phyloP scores from a whole-genome alignment of 2,113 vertebrate species.

The Capreolus pygargus region DNA sequence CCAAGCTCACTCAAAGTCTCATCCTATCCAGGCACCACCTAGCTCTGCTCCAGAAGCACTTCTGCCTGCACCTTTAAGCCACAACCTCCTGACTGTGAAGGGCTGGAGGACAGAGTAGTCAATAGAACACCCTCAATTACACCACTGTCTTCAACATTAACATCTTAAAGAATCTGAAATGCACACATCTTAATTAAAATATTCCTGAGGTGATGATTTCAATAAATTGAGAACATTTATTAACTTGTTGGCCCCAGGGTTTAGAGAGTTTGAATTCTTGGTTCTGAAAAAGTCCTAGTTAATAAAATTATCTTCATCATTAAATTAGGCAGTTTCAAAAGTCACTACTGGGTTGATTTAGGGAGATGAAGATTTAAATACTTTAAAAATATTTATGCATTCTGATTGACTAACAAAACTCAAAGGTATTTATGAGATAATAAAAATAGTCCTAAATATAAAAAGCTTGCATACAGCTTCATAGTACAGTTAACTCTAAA shows the following conservation, averaged over 20 bases:
- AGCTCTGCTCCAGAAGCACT: background rate
- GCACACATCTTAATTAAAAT: background rate
- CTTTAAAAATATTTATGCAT: slow-evolving; percentile 34
- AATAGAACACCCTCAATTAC: background rate
- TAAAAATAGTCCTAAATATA: slow-evolving; percentile 25
- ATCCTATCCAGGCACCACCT: background rate
- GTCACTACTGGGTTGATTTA: slow-evolving; percentile 53
- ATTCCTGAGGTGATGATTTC: background rate
- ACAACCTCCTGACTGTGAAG: background rate
- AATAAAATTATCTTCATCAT: slow-evolving; percentile 32
- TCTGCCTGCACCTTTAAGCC: background rate
- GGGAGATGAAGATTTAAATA: slow-evolving; percentile 25
- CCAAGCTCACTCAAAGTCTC: background rate
- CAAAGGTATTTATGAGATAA: slow-evolving; percentile 49
- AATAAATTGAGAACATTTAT: background rate
- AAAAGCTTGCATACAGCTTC: slow-evolving; percentile 1
- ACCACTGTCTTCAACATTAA: background rate
- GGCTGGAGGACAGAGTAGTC: background rate
- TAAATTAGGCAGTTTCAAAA: slow-evolving; percentile 53
- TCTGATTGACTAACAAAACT: slow-evolving; percentile 28
- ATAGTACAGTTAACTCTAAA: background rate
- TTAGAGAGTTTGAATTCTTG: slow-evolving; percentile 22
- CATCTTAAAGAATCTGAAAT: background rate
- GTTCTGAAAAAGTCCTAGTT: slow-evolving; percentile 16
- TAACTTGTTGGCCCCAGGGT: background rate